Percentiles rank a stretch among this genome's conserved stretches.
These are phyloP conservation scores for Elymnias hypermnestra DNA, from an alignment of 1,140 invertebrate genomes.

Conservation along the genomic window DNA sequence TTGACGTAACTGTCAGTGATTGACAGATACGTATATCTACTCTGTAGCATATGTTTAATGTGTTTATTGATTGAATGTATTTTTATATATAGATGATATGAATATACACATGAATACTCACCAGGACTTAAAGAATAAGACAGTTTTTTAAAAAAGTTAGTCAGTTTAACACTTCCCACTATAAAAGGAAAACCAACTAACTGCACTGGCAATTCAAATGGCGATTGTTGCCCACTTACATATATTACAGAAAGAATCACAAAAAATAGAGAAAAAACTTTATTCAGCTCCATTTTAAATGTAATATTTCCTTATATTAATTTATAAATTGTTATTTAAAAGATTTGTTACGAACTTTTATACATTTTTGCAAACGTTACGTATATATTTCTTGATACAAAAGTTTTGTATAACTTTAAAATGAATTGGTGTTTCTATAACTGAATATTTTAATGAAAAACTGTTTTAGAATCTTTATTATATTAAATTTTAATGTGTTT, in stretches of 20 bases:
- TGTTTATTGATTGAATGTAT: too few species aligned
- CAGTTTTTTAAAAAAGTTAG: conserved; percentile 89
- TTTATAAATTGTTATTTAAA: background rate
- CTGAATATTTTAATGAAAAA: conserved; percentile 1
- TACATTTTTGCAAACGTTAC: too few species aligned
- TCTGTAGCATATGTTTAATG: too few species aligned
- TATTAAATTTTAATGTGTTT: background rate
- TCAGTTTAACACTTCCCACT: conserved; percentile 84
- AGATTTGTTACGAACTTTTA: too few species aligned
- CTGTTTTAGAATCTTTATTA: too few species aligned
- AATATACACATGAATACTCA: conserved; percentile 78
- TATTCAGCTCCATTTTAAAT: conserved; percentile 11
- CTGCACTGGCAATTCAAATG: conserved; percentile 86
- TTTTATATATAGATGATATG: too few species aligned
- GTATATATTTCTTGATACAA: background rate
- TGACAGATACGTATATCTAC: too few species aligned
- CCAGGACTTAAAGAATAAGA: conserved; percentile 88
- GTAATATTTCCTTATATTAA: background rate
- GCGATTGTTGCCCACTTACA: conserved; percentile 38
- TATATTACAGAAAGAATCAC: conserved; percentile 32
- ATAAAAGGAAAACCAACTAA: conserved; percentile 89
- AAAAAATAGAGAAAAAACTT: conserved; percentile 10
- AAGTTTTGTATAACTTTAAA: background rate
- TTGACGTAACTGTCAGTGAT: too few species aligned
- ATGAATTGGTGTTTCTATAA: background rate